Conservation (phyloP, 64 coral and sea anemone species). For the Catalaphyllia jardinei region DNA sequence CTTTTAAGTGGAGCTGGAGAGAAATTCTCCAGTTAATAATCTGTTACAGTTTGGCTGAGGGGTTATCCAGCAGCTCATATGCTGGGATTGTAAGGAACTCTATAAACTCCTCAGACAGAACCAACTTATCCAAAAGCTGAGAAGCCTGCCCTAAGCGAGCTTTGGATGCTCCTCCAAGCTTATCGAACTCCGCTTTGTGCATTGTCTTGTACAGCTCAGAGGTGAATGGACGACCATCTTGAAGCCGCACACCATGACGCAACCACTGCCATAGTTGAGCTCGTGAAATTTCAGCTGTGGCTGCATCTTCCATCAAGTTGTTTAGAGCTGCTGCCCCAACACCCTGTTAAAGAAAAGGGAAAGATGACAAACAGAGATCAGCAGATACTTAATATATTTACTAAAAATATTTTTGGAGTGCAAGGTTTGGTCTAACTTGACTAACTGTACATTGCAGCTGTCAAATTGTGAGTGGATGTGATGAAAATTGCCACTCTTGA, state of each 20-base stretch:
- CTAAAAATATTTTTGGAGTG: too few relatives aligned
- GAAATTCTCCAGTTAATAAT: too few relatives aligned
- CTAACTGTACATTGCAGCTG: too few relatives aligned
- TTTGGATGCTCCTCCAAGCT: conserved; percentile 81
- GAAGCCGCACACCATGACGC: conserved; percentile 62
- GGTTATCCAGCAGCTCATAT: conserved; percentile 85
- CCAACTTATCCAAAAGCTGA: conserved; percentile 83
- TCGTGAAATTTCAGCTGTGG: conserved; percentile 94
- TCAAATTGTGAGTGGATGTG: too few relatives aligned
- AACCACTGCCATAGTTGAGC: conserved; percentile 97
- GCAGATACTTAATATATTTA: background rate
- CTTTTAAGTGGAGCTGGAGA: background rate
- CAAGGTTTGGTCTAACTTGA: too few relatives aligned
- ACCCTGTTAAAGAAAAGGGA: conserved; percentile 52
- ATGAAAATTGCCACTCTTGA: too few relatives aligned
- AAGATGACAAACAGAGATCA: background rate
- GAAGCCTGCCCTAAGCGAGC: conserved; percentile 76
- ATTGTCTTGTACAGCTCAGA: conserved; percentile 61
- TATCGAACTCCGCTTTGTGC: conserved; percentile 79
- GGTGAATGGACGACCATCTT: conserved; percentile 68
- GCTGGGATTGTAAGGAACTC: conserved; percentile 96
- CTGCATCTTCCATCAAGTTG: conserved; percentile 99
- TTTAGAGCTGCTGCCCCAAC: conserved; percentile 90
- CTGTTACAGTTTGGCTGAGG: conserved; percentile 83
- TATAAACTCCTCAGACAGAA: conserved; percentile 84